Evolutionary conservation across 2,797 vertebrate genomes (phyloP).

Genomic region (Leuciscus waleckii): DNA sequence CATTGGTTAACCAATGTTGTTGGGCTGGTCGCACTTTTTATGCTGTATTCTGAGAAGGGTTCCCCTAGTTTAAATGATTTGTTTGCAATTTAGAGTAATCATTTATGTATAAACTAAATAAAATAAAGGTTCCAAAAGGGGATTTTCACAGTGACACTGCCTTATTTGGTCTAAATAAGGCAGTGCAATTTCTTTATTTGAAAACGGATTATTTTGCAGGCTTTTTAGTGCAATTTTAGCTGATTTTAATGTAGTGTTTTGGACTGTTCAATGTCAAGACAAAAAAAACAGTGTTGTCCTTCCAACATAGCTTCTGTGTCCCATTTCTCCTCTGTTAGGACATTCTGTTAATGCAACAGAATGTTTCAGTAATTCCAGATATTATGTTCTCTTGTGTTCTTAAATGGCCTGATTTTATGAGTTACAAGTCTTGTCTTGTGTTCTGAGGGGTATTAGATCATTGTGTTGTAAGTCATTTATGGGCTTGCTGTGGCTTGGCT

Average conservation of each 20-base stretch:
- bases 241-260: not conserved
- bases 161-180: not conserved
- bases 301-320: not conserved
- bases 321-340: not conserved
- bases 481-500: conserved; percentile 47
- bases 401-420: conserved; percentile 11
- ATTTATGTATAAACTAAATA: not conserved
- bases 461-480: conserved; percentile 42
- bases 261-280: not conserved
- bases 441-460: conserved; percentile 44
- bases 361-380: conserved; percentile 16
- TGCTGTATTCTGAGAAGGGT: not conserved
- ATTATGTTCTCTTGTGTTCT: conserved; percentile 4
- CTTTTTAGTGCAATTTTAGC: not conserved
- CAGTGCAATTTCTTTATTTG: not conserved
- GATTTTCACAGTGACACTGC: not conserved
- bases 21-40: not conserved
- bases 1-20: not conserved
- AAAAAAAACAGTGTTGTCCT: not conserved
- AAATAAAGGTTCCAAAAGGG: not conserved
- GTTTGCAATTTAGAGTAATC: conserved; percentile 19
- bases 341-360: conserved; percentile 1
- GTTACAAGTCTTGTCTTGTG: conserved; percentile 41
- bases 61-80: not conserved
- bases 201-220: not conserved